Base-by-base conservation (phyloP, 2,113 vertebrate species). In the Gobio gobio region DNA sequence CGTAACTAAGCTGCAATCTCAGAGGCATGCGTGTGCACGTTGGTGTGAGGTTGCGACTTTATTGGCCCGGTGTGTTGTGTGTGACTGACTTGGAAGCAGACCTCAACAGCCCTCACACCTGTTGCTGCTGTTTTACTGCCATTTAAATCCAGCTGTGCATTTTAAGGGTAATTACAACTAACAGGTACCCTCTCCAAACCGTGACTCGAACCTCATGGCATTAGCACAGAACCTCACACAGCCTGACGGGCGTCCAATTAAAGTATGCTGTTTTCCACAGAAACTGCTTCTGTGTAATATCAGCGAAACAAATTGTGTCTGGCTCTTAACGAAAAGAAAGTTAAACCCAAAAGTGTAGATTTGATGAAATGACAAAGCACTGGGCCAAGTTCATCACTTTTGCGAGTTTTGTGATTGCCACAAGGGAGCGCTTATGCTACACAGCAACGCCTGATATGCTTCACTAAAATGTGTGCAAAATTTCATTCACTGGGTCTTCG, bases 131-230 rank as follows among this genome's bases (percentile, higher is more conserved):
- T 82, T 91, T 93, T 93, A 90, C 91, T 88, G 91, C 84, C 83
- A 83, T 92, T 93, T 92, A 81, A 86, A 90, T 90, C 91, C 91
- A 93, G 93, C 92, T 93, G 92, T 91, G 84, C 13, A 7, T 86
- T 87, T 83, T 87, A 89, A 51, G 91, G 91, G 90, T 87, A 89
- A 90, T 93, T 91, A 16, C 51, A 86, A 90, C 88, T 92, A 91
- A 92, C 87, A 91, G 92, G 91, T 92, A 90, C 81, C 85, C 83
- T 87, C 86, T 70, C 79, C 26, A 90, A 84, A 88, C 83, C 87
- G 1, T 36, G 82, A 88, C 83, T 87, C 81, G 90, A 88, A 89
- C 90, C 86, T 88, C 49, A 33, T 51, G 88, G 86, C 85, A 87
- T 85, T 85, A 36, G 84, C 86, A 72, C 84, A 86, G 84, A 86